A percentile compares a stretch with the other conserved stretches of the same genome.
phyloP scores from a whole-genome alignment of 2,113 vertebrate genomes.

The Irena cyanogastra region DNA sequence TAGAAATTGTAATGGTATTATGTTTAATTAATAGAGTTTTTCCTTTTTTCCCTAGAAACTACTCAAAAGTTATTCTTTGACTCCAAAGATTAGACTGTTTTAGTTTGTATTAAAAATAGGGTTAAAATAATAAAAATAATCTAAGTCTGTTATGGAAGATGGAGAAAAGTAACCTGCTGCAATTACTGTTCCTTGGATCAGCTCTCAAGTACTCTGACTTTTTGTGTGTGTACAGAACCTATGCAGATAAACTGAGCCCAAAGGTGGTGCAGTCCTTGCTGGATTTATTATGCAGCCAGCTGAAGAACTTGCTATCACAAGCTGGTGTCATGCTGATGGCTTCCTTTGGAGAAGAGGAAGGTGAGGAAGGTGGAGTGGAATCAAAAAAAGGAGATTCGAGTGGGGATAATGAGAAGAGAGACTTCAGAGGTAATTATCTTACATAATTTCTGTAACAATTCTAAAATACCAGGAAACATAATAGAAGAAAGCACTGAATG shows the following conservation, averaged over 20 bases:
- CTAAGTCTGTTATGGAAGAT: background rate
- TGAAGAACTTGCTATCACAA: slow-evolving; percentile 94
- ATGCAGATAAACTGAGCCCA: slow-evolving; percentile 91
- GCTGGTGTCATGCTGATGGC: slow-evolving; percentile 84
- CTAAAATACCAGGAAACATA: background rate
- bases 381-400: slow-evolving; percentile 77
- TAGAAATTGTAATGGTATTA: background rate
- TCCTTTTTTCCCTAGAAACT: background rate
- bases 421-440: slow-evolving; percentile 82
- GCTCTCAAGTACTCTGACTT: background rate
- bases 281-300: slow-evolving; percentile 93
- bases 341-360: slow-evolving; percentile 78
- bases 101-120: background rate
- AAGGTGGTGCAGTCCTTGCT: slow-evolving; percentile 95
- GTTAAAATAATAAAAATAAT: background rate
- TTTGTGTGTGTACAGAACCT: slow-evolving; percentile 74
- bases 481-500: background rate
- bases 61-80: background rate
- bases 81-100: background rate
- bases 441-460: background rate
- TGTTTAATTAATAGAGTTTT: background rate
- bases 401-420: slow-evolving; percentile 85
- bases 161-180: background rate
- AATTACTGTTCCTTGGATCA: background rate
- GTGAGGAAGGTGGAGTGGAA: slow-evolving; percentile 71